phyloP scores from a whole-genome alignment of 30 jellyfish, hydroid and myxozoan species.

The Hydractinia echinata region DNA sequence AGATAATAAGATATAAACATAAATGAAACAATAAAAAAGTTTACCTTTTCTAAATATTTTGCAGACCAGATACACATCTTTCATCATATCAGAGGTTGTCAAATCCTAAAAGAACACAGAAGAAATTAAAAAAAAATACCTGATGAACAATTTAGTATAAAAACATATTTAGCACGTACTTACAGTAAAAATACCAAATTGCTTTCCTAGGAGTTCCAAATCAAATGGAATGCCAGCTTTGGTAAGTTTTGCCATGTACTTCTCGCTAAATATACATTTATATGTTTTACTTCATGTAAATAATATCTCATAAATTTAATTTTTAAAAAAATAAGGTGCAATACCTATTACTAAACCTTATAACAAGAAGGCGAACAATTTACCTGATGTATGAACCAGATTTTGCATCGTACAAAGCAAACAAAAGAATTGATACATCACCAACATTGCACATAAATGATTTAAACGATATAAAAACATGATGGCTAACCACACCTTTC shows the following conservation, averaged over 20 bases:
- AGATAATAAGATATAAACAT: background rate
- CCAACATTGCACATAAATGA: conserved; percentile 68
- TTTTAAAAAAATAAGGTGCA: background rate
- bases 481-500: conserved; percentile 1
- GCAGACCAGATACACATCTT: conserved; percentile 77
- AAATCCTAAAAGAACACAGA: conserved; percentile 48
- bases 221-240: conserved; percentile 81
- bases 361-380: background rate
- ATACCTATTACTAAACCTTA: background rate
- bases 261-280: conserved; percentile 45
- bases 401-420: conserved; percentile 65
- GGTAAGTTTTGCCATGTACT: conserved; percentile 63
- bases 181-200: conserved; percentile 68
- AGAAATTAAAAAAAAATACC: background rate
- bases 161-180: background rate
- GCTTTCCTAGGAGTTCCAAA: conserved; percentile 51
- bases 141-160: background rate
- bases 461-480: conserved; percentile 54
- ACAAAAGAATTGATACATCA: conserved; percentile 64
- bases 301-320: background rate
- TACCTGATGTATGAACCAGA: conserved; percentile 67
- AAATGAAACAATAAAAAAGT: background rate
- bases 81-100: conserved; percentile 49
- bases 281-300: background rate
- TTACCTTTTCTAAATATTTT: conserved; percentile 80